A percentile compares a stretch with the other conserved stretches of the same genome.
Evolutionary conservation across 1,140 invertebrate species (phyloP).

Genomic region (Popillia japonica): DNA sequence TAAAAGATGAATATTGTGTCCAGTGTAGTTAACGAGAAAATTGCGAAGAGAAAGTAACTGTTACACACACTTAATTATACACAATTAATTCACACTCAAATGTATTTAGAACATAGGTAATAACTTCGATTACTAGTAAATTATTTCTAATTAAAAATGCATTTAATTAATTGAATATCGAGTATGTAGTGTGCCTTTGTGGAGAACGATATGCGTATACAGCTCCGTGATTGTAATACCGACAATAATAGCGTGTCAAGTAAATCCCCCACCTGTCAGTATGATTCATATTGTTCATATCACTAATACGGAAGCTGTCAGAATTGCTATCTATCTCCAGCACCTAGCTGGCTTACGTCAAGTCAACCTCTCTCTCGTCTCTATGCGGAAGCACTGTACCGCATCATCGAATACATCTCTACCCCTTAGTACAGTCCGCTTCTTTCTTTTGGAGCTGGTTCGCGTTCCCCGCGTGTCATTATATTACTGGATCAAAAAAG

Average conservation of each 20-base stretch:
- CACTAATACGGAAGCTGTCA: constrained; percentile 37
- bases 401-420: not conserved
- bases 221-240: constrained; percentile 27
- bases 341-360: not conserved
- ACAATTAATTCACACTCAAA: too few species aligned
- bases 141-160: constrained; percentile 1
- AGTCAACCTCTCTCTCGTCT: not conserved
- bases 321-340: constrained; percentile 33
- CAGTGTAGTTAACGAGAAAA: too few species aligned
- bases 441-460: not conserved
- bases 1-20: too few species aligned
- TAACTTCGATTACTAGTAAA: not conserved
- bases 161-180: not conserved
- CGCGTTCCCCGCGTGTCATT: not conserved
- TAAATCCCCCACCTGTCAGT: constrained; percentile 38
- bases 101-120: too few species aligned
- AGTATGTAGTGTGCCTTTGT: not conserved
- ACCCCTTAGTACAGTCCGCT: not conserved
- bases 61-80: too few species aligned
- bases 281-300: constrained; percentile 39
- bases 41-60: too few species aligned
- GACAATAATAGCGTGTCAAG: constrained; percentile 36
- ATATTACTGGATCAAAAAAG: constrained; percentile 32
- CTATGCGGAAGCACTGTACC: not conserved
- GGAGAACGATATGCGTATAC: not conserved